Evolutionary conservation across 1,140 invertebrate species (phyloP).

Genomic region (Lysiphlebus fabarum): DNA sequence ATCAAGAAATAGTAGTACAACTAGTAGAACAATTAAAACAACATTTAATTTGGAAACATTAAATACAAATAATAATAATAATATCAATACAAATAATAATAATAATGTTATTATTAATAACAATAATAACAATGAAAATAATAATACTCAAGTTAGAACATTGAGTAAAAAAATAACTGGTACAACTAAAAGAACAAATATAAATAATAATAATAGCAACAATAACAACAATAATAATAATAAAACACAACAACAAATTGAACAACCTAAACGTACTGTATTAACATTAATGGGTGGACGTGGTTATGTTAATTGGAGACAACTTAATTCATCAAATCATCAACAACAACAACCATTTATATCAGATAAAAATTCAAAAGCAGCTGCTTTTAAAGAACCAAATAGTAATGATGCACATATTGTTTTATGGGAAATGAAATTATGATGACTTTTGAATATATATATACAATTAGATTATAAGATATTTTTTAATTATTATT

Average conservation of each 20-base stretch:
- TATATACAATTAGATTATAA: no score
- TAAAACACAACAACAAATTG: slow-evolving; percentile 36
- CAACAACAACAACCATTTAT: slow-evolving; percentile 24
- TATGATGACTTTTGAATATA: slow-evolving; percentile 58
- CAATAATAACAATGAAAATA: slow-evolving; percentile 28
- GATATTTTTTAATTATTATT: no score
- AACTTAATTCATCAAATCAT: slow-evolving; percentile 43
- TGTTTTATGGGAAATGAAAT: slow-evolving; percentile 86
- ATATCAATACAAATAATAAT: no score
- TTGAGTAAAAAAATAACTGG: slow-evolving; percentile 3
- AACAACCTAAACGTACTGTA: slow-evolving; percentile 68
- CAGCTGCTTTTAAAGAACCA: slow-evolving; percentile 54
- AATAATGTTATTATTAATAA: slow-evolving; percentile 19
- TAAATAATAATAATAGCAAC: not conserved
- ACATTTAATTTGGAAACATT: slow-evolving; percentile 23
- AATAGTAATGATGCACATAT: slow-evolving; percentile 80
- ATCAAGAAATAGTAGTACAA: slow-evolving; percentile 69
- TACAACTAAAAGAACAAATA: slow-evolving; percentile 13
- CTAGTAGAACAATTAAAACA: slow-evolving; percentile 57
- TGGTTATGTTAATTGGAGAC: slow-evolving; percentile 81
- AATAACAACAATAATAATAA: slow-evolving; percentile 29
- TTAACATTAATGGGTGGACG: slow-evolving; percentile 83
- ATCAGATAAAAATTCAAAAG: slow-evolving; percentile 45
- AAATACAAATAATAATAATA: slow-evolving; percentile 26
- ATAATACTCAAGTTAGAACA: slow-evolving; percentile 29